Conservation (phyloP, 2,113 vertebrate genomes). For the Osmerus mordax region DNA sequence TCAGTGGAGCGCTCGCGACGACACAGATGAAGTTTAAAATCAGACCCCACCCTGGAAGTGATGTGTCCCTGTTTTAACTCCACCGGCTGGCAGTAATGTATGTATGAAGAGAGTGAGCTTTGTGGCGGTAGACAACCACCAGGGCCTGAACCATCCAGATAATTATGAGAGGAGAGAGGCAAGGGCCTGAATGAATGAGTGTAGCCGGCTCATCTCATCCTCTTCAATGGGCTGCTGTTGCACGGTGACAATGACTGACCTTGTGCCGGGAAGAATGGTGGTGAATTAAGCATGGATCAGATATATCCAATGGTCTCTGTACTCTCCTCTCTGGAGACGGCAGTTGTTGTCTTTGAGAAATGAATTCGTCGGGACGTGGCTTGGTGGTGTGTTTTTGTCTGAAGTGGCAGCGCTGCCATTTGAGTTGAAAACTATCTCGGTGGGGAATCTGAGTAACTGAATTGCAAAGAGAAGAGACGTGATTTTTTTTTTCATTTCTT, state of each 20-base stretch:
- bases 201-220: constrained; percentile 59
- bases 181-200: constrained; percentile 57
- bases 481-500: too few species aligned
- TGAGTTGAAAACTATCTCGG: too few species aligned
- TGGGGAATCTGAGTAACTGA: too few species aligned
- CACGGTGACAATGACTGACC: constrained; percentile 68
- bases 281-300: constrained; percentile 67
- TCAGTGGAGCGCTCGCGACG: too few species aligned
- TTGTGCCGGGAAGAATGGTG: constrained; percentile 60
- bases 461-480: too few species aligned
- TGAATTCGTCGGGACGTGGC: constrained; percentile 53
- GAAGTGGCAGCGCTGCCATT: too few species aligned
- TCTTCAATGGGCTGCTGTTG: constrained; percentile 56
- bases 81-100: constrained; percentile 12
- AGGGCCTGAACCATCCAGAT: constrained; percentile 59
- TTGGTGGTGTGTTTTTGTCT: constrained; percentile 9
- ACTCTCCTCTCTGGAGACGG: constrained; percentile 55
- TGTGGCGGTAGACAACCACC: constrained; percentile 67
- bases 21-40: too few species aligned
- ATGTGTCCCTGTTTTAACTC: too few species aligned
- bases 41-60: too few species aligned
- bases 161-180: constrained; percentile 61
- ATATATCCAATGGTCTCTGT: constrained; percentile 60
- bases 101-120: constrained; percentile 59
- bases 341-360: constrained; percentile 64